Evolutionary conservation across 2,888 invertebrate genomes (phyloP).

Genomic region (Ditylenchus weischeri): DNA sequence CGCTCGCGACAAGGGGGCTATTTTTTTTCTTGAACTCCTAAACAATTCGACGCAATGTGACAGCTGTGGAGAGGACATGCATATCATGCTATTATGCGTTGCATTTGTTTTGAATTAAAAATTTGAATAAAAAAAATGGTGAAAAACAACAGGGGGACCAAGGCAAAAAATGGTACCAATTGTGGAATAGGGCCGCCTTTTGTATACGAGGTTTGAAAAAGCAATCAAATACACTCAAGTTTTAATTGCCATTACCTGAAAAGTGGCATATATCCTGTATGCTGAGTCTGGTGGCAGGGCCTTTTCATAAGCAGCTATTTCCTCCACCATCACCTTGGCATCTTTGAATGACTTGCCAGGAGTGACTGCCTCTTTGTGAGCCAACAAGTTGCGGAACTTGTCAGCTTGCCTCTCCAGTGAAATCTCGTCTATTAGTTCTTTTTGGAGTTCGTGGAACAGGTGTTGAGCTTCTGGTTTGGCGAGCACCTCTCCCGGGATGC

Average conservation of each 20-base stretch:
- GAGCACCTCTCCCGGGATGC: constrained; percentile 33
- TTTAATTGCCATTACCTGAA: constrained; percentile 29
- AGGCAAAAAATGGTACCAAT: too few species aligned
- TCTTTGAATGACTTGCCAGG: constrained; percentile 31
- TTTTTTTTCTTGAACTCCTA: too few species aligned
- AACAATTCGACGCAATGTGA: too few species aligned
- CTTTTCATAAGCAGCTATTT: constrained; percentile 31
- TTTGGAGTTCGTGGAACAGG: constrained; percentile 29
- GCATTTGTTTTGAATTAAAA: too few species aligned
- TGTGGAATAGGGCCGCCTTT: too few species aligned
- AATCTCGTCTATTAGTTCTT: constrained; percentile 34
- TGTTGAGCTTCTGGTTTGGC: constrained; percentile 30
- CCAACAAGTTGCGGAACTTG: constrained; percentile 22
- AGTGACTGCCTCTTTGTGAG: constrained; percentile 33
- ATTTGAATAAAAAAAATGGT: too few species aligned
- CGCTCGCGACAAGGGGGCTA: too few species aligned
- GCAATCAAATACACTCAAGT: too few species aligned
- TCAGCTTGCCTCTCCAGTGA: constrained; percentile 31
- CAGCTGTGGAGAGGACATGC: too few species aligned
- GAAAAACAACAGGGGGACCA: too few species aligned
- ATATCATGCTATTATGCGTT: too few species aligned
- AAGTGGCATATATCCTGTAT: constrained; percentile 38
- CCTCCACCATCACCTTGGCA: constrained; percentile 32
- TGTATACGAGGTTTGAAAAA: background rate
- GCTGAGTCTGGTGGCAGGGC: constrained; percentile 38